These are phyloP conservation scores for Semicossyphus pulcher DNA, from an alignment of 2,113 vertebrate genomes.

Conservation along the genomic window DNA sequence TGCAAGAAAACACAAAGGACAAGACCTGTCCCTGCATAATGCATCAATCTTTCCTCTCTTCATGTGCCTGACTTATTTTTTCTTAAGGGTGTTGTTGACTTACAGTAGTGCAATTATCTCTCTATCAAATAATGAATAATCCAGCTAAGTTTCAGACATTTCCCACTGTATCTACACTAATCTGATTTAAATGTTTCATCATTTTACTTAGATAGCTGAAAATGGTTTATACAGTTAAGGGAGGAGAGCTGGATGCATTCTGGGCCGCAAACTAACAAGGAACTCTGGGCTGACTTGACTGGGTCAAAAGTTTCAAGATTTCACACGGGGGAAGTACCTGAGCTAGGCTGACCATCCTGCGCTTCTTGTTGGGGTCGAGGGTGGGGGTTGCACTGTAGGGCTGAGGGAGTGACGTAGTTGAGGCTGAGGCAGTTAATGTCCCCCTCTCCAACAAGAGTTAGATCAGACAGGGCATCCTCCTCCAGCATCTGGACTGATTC, in stretches of 20 bases:
- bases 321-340: conserved; percentile 93
- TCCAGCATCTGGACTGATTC: conserved; percentile 87
- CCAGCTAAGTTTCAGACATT: conserved; percentile 9
- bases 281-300: conserved; percentile 40
- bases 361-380: conserved; percentile 83
- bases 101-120: conserved; percentile 2
- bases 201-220: not conserved
- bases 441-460: conserved; percentile 93
- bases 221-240: conserved; percentile 7
- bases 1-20: conserved; percentile 23
- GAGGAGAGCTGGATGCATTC: conserved; percentile 73
- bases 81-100: not conserved
- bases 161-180: conserved; percentile 11
- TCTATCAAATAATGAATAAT: not conserved
- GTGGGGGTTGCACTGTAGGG: conserved; percentile 76
- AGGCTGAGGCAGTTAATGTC: conserved; percentile 93
- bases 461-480: conserved; percentile 90
- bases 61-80: not conserved
- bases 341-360: conserved; percentile 85
- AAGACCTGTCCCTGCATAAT: conserved; percentile 30
- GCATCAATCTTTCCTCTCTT: conserved; percentile 64
- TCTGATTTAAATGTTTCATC: not conserved
- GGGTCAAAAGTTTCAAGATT: conserved; percentile 69
- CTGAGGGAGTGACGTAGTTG: conserved; percentile 87
- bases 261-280: not conserved